phyloP scores from a whole-genome alignment of 2,888 invertebrate species.

The Thumatha senex region DNA sequence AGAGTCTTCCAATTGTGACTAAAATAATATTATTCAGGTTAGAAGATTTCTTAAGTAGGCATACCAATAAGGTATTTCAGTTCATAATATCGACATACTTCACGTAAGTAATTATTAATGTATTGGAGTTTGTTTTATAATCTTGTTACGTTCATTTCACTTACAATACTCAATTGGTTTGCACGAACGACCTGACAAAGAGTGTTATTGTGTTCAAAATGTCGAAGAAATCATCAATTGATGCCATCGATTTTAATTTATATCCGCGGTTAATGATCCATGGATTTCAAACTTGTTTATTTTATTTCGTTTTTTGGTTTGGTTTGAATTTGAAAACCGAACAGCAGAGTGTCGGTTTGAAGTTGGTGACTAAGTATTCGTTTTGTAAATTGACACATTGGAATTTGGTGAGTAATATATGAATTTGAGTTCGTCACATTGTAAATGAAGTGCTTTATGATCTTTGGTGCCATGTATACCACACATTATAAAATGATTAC shows the following conservation, averaged over 20 bases:
- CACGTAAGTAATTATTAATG: too few relatives aligned
- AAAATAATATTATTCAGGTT: too few relatives aligned
- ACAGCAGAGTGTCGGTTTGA: neutral
- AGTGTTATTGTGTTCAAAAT: neutral
- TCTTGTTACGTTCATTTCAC: neutral
- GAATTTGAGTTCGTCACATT: too few relatives aligned
- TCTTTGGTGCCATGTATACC: too few relatives aligned
- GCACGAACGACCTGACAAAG: neutral
- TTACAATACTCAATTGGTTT: neutral
- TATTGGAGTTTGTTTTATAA: too few relatives aligned
- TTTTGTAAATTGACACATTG: slow-evolving; percentile 30
- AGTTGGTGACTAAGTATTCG: slow-evolving; percentile 12
- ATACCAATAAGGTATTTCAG: too few relatives aligned
- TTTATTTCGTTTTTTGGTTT: neutral
- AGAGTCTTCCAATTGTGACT: too few relatives aligned
- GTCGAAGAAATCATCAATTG: neutral
- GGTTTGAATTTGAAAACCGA: neutral
- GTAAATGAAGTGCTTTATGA: too few relatives aligned
- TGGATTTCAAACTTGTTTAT: neutral
- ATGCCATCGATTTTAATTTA: neutral
- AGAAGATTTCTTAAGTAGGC: too few relatives aligned
- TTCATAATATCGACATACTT: too few relatives aligned
- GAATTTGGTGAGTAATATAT: slow-evolving; percentile 45
- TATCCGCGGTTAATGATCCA: neutral
- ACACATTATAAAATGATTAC: too few relatives aligned